A percentile compares a stretch with the other conserved stretches of the same genome.
Evolutionary conservation across 2,888 invertebrate genomes (phyloP).

Genomic region (Monoplex corrugatus): DNA sequence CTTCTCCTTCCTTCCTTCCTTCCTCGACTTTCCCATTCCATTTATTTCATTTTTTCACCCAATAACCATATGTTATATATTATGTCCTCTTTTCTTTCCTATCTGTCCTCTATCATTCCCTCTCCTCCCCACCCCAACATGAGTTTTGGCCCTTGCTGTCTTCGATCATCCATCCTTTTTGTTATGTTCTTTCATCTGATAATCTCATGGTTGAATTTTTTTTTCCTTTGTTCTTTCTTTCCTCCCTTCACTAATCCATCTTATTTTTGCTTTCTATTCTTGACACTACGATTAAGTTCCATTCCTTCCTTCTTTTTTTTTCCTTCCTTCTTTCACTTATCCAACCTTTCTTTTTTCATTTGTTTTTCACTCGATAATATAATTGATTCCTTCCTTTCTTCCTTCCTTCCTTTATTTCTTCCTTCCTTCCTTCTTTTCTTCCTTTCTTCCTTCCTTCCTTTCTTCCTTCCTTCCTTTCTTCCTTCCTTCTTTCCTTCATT

Average conservation of each 20-base stretch:
- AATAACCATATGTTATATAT: background rate
- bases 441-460: background rate
- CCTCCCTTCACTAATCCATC: too few species aligned
- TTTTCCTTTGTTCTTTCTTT: too few species aligned
- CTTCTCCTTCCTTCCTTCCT: background rate
- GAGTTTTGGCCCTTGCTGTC: too few species aligned
- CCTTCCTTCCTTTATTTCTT: constrained; percentile 31
- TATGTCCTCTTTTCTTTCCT: background rate
- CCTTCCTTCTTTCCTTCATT: constrained; percentile 27
- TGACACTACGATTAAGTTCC: too few species aligned
- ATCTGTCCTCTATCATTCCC: background rate
- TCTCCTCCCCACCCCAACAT: too few species aligned
- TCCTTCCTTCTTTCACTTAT: background rate
- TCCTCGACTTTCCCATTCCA: background rate
- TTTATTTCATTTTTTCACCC: constrained; percentile 2
- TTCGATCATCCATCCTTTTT: too few species aligned
- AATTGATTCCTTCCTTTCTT: background rate
- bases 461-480: constrained; percentile 36
- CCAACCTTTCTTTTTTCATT: background rate
- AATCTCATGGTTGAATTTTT: too few species aligned
- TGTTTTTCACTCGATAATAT: constrained; percentile 14
- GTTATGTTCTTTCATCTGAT: too few species aligned
- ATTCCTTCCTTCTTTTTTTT: background rate
- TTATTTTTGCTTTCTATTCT: too few species aligned
- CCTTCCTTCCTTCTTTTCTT: background rate